Percentiles rank a stretch among this genome's conserved stretches.
These are phyloP conservation scores for Julus scandinavius DNA, from an alignment of 2,888 invertebrate genomes.

Conservation along the genomic window DNA sequence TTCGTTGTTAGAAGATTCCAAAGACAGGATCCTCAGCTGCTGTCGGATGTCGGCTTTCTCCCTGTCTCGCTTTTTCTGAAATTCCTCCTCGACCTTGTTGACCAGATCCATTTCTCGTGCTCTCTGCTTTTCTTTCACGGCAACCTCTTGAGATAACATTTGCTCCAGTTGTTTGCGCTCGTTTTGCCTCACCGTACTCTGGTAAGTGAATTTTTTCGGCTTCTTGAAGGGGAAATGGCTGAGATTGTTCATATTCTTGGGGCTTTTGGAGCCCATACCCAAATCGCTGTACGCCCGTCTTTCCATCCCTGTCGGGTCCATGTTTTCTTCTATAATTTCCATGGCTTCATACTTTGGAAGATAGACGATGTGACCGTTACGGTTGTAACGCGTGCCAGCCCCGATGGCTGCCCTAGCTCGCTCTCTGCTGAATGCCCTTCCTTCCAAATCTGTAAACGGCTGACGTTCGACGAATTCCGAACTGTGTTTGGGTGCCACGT, in stretches of 20 bases:
- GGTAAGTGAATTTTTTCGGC: slow-evolving; percentile 81
- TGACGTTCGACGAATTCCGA: slow-evolving; percentile 35
- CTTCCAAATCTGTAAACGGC: slow-evolving; percentile 54
- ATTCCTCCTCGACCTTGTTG: slow-evolving; percentile 85
- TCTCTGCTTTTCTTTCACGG: slow-evolving; percentile 74
- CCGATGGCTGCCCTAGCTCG: slow-evolving; percentile 60
- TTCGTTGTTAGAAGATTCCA: slow-evolving; percentile 66
- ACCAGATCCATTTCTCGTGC: slow-evolving; percentile 83
- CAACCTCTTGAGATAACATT: slow-evolving; percentile 79
- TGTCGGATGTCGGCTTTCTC: slow-evolving; percentile 73
- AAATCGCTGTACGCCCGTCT: slow-evolving; percentile 53
- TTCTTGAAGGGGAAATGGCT: slow-evolving; percentile 50
- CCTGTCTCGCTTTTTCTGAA: slow-evolving; percentile 81
- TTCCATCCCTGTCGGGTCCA: slow-evolving; percentile 1
- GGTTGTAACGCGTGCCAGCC: slow-evolving; percentile 66
- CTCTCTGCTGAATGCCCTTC: slow-evolving; percentile 47
- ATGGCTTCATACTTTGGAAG: slow-evolving; percentile 71
- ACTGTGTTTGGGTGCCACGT: not conserved
- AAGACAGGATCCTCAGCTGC: slow-evolving; percentile 77
- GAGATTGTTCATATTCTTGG: not conserved
- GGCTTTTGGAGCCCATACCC: slow-evolving; percentile 43
- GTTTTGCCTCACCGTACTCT: slow-evolving; percentile 84
- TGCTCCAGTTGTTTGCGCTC: slow-evolving; percentile 80
- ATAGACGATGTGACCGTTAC: slow-evolving; percentile 76
- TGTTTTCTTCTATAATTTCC: slow-evolving; percentile 55